Base-by-base conservation (phyloP, 2,797 vertebrate species). In the Margarornis squamiger region DNA sequence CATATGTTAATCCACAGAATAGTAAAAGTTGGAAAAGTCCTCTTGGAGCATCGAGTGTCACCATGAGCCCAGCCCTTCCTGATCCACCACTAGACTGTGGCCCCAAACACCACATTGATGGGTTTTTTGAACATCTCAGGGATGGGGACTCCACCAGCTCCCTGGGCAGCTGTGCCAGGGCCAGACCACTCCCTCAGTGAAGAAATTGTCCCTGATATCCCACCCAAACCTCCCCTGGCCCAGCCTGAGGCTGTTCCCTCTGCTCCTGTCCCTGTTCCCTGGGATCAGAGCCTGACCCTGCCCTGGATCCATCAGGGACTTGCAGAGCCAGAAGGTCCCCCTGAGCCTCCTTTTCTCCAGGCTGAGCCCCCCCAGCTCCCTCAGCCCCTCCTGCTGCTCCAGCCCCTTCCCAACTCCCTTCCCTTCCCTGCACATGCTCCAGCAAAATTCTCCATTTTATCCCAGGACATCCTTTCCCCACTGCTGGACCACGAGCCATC, bases 201-300 rank as follows among this genome's bases (percentile, higher is more conserved):
- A 7, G 13, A 32, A 27, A 30, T 38, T 38, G 49, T 43, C 29
- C 20, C 19, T 43, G 4, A 10, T 46, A 21, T 36, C 54, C 70
- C 10, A 3, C 17, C 34, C 39, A 7, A 15, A 0, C 3, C 21
- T 16, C 1, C 4, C 30, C 34, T 21, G 19, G 15, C 27, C 0
- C 32, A 49, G 4, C 12, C 0, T 8, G 36, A 45, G 59, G 20
- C 52, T 0, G 0, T 46, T 66, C 0, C 59, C 38, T 26, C 36
- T 49, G 3, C 0, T 27, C 24, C 38, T 54, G 45, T 73, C 59
- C 45, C 59, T 66, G 45, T 51, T 65, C 38, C 15, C 38, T 38
- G 45, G 49, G 12, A 63, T 36, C 43, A 49, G 3, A 78, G 1
- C 49, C 21, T 1, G 0, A 57, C 4, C 8, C 10, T 0, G n/a